Evolutionary conservation across 2,888 invertebrate genomes (phyloP), one percentile per base, ranked within the genome.

Genomic region (Marronus borbonicus): DNA sequence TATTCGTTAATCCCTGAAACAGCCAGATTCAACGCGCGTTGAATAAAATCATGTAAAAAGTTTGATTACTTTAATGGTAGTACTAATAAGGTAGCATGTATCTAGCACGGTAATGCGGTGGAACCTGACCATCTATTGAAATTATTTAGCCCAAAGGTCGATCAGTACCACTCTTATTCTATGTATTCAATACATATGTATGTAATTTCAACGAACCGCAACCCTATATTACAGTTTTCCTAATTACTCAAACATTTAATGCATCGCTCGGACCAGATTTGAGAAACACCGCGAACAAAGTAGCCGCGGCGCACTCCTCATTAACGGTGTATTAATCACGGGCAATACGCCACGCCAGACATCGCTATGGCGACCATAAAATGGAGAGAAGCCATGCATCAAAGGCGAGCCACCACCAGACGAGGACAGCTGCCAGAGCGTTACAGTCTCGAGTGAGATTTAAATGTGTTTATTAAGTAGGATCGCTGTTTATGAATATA

Each of bases 281-380:
- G 44, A 49, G 44, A 20, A 8, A 66, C 12, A 20, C 20, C 24
- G 20, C 66, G 24, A 1, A 24, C 66, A 66, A 66, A 66, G 24
- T 66, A 66, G 17, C 66, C 44, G 17, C 10, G 8, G n/a, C 55
- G 66, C 49, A 66, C 44, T 66, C 49, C 66, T 49, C 66, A 66
- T 66, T 66, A 66, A 17, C 44, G 44, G 66, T 44, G 24, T 66
- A 44, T 66, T 66, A 66, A 66, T 66, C 66, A 66, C 66, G 17
- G 49, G 66, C 66, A 10, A 66, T 8, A 12, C 66, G 8, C n/a
- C 28, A 14, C 31, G n/a, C 36, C 20, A 44, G 39, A 66, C 17
- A 49, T 66, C 49, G 44, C 44, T 49, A 49, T 49, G 44, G 44
- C 66, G 20, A 66, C 49, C 17, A 44, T 17, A 20, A 66, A 44